Conservation (phyloP, 2,113 vertebrate species). For the Hylia prasina region DNA sequence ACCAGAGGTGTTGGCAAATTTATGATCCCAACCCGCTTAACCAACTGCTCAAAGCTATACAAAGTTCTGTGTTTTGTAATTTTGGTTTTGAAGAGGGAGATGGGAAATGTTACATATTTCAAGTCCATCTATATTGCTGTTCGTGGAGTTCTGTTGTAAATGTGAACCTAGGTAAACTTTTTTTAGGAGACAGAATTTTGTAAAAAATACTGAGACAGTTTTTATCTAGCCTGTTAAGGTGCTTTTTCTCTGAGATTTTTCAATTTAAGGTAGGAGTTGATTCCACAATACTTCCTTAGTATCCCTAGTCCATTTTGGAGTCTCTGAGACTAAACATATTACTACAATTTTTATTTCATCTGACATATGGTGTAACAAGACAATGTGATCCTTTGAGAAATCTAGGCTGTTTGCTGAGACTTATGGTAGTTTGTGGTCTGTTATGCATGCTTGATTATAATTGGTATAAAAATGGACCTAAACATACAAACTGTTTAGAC, state of each 20-base stretch:
- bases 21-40: not conserved
- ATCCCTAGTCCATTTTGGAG: not conserved
- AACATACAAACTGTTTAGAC: slow-evolving; percentile 50
- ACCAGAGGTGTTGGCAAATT: not conserved
- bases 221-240: not conserved
- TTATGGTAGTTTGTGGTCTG: slow-evolving; percentile 43
- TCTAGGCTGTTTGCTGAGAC: slow-evolving; percentile 50
- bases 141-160: not conserved
- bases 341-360: slow-evolving; percentile 49
- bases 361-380: slow-evolving; percentile 57
- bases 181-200: not conserved
- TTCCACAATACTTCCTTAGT: not conserved
- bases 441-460: slow-evolving; percentile 49
- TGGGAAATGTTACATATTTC: not conserved
- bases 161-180: not conserved
- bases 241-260: not conserved
- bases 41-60: not conserved
- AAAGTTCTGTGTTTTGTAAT: not conserved
- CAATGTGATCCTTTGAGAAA: slow-evolving; percentile 54
- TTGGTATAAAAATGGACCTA: slow-evolving; percentile 53
- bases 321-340: slow-evolving; percentile 25
- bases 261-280: not conserved
- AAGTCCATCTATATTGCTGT: not conserved
- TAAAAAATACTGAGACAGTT: not conserved
- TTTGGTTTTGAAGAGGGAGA: not conserved